Evolutionary conservation across 2,888 invertebrate species (phyloP), one percentile per base, ranked within the genome.

Genomic region (Synanthedon andrenaeformis): DNA sequence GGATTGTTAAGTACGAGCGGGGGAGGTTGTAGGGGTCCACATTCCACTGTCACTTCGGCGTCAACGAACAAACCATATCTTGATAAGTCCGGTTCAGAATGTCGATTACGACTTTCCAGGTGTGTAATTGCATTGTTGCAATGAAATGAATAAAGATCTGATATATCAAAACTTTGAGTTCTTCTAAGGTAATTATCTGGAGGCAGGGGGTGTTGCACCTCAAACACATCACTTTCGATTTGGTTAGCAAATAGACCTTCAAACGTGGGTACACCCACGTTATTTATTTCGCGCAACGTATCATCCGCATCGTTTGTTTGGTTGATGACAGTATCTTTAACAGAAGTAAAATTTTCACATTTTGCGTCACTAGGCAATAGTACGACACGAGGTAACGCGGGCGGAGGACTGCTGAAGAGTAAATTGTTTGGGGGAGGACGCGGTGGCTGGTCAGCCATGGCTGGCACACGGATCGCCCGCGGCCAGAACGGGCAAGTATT

Each of bases 371-470:
- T 88, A 56, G 90, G 88, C 55, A 89, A 70, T 55, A 90, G 76
- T 60, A 89, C 81, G 57, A 89, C 89, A 65, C 72, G 79, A 56
- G 88, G 87, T 63, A 89, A 73, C 49, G 82, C 72, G 53, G 87
- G 82, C 57, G 89, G 86, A 64, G 89, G 84, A 54, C 79, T 82
- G 61, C 80, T 74, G 64, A 87, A 76, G 70, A 90, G 76, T 73
- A 88, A 64, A 80, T 89, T 82, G 79, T 87, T 82, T 58, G 83
- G 82, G 60, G 85, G 82, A 60, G 76, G 76, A 64, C 88, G 85
- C 77, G 85, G 78, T 64, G 82, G 83, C 76, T 86, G 79, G 75
- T 84, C 76, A 79, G 89, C 82, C 88, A 83, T 85, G 79, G 79
- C 74, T 75, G 69, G 73, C 69, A 74, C 80, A 63, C 28, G 13